Base-by-base conservation (phyloP, 1,140 invertebrate species). In the Geopemphigus sp. region DNA sequence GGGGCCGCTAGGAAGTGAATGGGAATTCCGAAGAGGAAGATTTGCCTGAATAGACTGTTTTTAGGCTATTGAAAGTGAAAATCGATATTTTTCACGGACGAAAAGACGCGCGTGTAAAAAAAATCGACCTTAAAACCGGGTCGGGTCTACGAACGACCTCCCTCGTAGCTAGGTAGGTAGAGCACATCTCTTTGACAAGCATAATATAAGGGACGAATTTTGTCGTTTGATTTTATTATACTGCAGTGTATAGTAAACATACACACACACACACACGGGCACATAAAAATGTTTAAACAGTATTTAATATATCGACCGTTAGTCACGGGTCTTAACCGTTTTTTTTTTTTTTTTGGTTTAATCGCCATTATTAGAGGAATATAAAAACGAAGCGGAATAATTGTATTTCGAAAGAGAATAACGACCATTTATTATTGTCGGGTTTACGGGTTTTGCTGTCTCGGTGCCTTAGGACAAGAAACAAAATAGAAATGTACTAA, bases 11-110 rank as follows among this genome's bases (percentile, higher is more conserved):
- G 66, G 66, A 68, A 68, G 45, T 50, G 66, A 68, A 68, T 26
- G n/a, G n/a, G 66, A 50, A 50, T 68, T 68, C 26, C 12, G 14
- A 68, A 50, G 50, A 50, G 22, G 66, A 68, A 68, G 45, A 68
- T 68, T 68, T 17, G 22, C 24, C 22, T 26, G 45, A 26, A 68
- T 68, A 19, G 39, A 47, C 32, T 47, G n/a, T 45, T 24, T n/a
- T 66, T 47, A 15, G 39, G 39, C 57, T 11, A 78, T 78, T 78
- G 74, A 78, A 78, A 78, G 57, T 63, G 45, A 78, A 78, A 78
- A 78, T 63, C 74, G 4, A 78, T 63, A 78, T 47, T 78, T 26
- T 63, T 76, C 22, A 59, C 54, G 57, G 32, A 29, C 45, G 45
- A 22, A 14, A 59, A 76, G 56, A 61, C 19, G 56, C 56, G 22